These are phyloP conservation scores for Agriotes lineatus DNA, from an alignment of 2,888 invertebrate species.

Conservation along the genomic window DNA sequence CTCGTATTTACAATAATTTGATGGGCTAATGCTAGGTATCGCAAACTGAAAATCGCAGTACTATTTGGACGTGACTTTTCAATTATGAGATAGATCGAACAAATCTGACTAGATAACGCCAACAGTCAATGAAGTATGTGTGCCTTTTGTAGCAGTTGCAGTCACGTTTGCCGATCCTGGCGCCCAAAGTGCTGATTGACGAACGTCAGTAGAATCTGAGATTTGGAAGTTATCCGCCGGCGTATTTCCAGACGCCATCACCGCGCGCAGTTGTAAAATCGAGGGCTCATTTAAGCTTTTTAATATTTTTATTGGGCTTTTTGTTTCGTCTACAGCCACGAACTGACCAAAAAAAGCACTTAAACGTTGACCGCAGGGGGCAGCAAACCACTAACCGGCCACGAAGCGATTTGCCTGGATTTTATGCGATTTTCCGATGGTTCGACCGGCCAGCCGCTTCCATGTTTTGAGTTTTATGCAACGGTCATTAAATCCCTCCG, in stretches of 20 bases:
- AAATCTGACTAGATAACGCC: no score
- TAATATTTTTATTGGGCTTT: constrained; percentile 31
- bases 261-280: constrained; percentile 20
- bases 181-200: constrained; percentile 8
- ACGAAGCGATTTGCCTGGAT: constrained; percentile 50
- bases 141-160: not conserved
- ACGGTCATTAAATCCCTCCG: constrained; percentile 54
- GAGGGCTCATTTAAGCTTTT: constrained; percentile 14
- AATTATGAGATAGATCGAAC: no score
- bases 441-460: constrained; percentile 49
- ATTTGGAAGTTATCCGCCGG: not conserved
- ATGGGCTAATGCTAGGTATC: no score
- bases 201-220: constrained; percentile 7
- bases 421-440: constrained; percentile 52
- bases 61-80: no score
- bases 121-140: no score
- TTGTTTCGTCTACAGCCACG: constrained; percentile 27
- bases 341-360: constrained; percentile 34
- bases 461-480: constrained; percentile 55
- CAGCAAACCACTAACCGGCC: constrained; percentile 45
- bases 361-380: constrained; percentile 45
- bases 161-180: constrained; percentile 13
- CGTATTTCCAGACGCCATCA: not conserved
- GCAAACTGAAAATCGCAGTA: no score
- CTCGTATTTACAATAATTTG: no score